Evolutionary conservation across 64 coral and sea anemone species (phyloP), one percentile per base, ranked within the genome.

Genomic region (Cladopsammia gracilis): DNA sequence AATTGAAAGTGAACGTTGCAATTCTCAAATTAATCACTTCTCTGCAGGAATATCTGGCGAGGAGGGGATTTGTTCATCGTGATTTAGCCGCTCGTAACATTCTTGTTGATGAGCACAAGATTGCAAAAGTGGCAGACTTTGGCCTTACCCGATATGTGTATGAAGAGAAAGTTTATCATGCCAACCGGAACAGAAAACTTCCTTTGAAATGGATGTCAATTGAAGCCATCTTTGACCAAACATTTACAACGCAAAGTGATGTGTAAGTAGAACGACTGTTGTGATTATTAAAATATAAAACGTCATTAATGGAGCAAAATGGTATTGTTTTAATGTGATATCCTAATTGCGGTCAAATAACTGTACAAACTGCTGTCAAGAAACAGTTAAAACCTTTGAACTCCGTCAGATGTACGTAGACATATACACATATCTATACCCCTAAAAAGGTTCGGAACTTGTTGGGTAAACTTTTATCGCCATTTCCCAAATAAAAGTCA

Each of bases 191-290:
- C 78, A 72, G 95, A 45, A 89, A 74, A 71, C 90, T 96, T 1
- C 95, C 95, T 1, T 18, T 96, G n/a, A 96, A 96, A 42, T 96
- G 95, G 95, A 96, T 96, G 95, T 92, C 89, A 11, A 88, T 92
- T 46, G 95, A 96, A 83, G 95, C 95, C 62, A 96, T 96, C 10
- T 96, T 96, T 78, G 90, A 96, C 78, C 95, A 96, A 79, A 92
- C 75, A 0, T 96, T 96, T 54, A 96, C 95, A 61, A 44, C 45
- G 1, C 86, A 96, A 24, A 96, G 95, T 22, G 95, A 96, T 14
- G 95, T 93, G 95, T 96, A 64, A 96, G 95, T 91, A 71, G 46
- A 20, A 23, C 15, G 47, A 24, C 0, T 87, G 20, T 48, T 15
- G 45, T 79, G 3, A 70, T 24, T 34, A n/a, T n/a, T n/a, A n/a